Conservation (phyloP, 2,888 invertebrate genomes). For the Papilio protenor region DNA sequence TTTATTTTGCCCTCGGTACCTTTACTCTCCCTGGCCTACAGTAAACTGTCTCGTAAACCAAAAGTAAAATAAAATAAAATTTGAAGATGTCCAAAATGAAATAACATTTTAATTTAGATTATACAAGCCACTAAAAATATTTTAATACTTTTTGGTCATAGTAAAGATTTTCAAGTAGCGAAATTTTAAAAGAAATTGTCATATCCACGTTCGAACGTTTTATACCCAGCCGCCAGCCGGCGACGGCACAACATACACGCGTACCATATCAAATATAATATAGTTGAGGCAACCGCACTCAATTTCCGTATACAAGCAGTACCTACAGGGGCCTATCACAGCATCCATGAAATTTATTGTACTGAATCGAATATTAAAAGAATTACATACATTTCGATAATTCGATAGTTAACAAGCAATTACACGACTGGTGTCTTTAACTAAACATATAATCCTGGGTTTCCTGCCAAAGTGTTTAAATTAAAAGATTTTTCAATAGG, state of each 20-base stretch:
- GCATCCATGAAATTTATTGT: constrained; percentile 32
- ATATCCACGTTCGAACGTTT: constrained; percentile 29
- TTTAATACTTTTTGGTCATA: not conserved
- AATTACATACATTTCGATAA: not conserved
- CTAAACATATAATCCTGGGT: too few species aligned
- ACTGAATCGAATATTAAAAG: not conserved
- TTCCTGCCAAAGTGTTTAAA: too few species aligned
- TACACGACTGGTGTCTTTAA: too few species aligned
- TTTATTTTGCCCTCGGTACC: too few species aligned
- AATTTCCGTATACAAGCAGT: constrained; percentile 57
- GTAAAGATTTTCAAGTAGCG: not conserved
- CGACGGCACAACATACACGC: constrained; percentile 42
- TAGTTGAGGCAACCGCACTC: constrained; percentile 51
- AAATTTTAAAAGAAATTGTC: constrained; percentile 1
- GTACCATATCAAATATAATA: constrained; percentile 48
- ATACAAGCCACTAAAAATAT: too few species aligned
- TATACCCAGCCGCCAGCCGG: constrained; percentile 43
- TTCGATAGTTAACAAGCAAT: not conserved
- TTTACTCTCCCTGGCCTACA: too few species aligned
- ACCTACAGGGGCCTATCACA: constrained; percentile 45
- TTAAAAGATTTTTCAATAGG: too few species aligned
- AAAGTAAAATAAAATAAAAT: too few species aligned
- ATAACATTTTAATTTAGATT: too few species aligned
- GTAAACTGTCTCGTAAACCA: too few species aligned
- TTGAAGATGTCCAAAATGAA: too few species aligned